These are phyloP conservation scores for Diploscapter pachys DNA, from an alignment of 1,140 invertebrate species.

Conservation along the genomic window DNA sequence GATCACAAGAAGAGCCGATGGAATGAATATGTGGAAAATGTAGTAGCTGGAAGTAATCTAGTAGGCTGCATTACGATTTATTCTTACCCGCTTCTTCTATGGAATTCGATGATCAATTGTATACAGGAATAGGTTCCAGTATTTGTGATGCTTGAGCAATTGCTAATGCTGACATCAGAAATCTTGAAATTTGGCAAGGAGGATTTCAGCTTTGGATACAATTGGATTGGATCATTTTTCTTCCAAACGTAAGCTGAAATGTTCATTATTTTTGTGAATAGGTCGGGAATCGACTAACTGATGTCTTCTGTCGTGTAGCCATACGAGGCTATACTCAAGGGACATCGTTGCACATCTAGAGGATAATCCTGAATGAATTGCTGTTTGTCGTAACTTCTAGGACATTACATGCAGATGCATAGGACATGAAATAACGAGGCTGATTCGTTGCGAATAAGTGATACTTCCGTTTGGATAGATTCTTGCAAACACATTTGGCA, in stretches of 20 bases:
- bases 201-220: constrained; percentile 80
- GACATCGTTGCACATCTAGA: constrained; percentile 85
- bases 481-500: constrained; percentile 74
- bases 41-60: constrained; percentile 69
- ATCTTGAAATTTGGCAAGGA: constrained; percentile 73
- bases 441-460: constrained; percentile 79
- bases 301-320: constrained; percentile 53
- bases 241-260: constrained; percentile 69
- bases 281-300: constrained; percentile 33
- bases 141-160: constrained; percentile 30
- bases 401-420: constrained; percentile 65
- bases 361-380: constrained; percentile 75
- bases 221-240: constrained; percentile 86
- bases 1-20: constrained; percentile 63
- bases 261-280: too few relatives aligned
- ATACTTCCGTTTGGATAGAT: constrained; percentile 90
- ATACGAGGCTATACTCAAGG: constrained; percentile 76
- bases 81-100: constrained; percentile 15
- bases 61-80: too few relatives aligned
- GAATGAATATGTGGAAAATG: constrained; percentile 72
- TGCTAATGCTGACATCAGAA: constrained; percentile 71
- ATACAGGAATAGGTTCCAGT: constrained; percentile 36
- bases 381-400: too few relatives aligned
- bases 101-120: constrained; percentile 23
- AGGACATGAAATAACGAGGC: constrained; percentile 78